A percentile compares a stretch with the other conserved stretches of the same genome.
Evolutionary conservation across 2,113 vertebrate species (phyloP).

Genomic region (Chamaea fasciata): DNA sequence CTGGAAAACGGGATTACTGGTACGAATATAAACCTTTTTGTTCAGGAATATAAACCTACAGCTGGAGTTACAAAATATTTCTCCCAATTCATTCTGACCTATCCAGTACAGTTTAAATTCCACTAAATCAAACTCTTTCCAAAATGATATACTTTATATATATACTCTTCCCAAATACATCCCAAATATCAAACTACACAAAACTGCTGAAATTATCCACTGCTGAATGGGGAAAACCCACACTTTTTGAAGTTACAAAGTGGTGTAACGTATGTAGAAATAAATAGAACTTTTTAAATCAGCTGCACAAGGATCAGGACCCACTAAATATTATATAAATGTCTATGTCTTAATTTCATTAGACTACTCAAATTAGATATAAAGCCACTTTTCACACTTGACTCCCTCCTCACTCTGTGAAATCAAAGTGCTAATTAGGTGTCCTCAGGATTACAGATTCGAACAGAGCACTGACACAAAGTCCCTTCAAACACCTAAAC

Average conservation of each 20-base stretch:
- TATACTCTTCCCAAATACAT: not conserved
- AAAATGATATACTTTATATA: not conserved
- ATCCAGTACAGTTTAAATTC: not conserved
- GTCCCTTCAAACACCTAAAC: not conserved
- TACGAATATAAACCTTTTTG: not conserved
- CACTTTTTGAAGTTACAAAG: not conserved
- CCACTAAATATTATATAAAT: not conserved
- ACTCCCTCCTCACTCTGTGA: not conserved
- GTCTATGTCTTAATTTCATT: not conserved
- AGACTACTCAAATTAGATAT: not conserved
- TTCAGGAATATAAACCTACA: not conserved
- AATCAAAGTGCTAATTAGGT: not conserved
- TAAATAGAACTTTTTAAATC: accelerated
- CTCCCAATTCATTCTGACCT: not conserved
- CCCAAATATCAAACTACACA: not conserved
- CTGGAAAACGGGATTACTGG: not conserved
- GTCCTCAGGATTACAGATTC: not conserved
- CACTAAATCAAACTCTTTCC: not conserved
- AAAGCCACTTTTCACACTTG: not conserved
- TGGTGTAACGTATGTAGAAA: accelerated
- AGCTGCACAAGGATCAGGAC: not conserved
- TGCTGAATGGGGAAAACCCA: not conserved
- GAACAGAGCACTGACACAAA: not conserved
- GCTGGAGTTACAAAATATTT: not conserved
- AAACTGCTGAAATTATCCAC: not conserved